Evolutionary conservation across 2,888 invertebrate species (phyloP).

Genomic region (Laothoe populi): DNA sequence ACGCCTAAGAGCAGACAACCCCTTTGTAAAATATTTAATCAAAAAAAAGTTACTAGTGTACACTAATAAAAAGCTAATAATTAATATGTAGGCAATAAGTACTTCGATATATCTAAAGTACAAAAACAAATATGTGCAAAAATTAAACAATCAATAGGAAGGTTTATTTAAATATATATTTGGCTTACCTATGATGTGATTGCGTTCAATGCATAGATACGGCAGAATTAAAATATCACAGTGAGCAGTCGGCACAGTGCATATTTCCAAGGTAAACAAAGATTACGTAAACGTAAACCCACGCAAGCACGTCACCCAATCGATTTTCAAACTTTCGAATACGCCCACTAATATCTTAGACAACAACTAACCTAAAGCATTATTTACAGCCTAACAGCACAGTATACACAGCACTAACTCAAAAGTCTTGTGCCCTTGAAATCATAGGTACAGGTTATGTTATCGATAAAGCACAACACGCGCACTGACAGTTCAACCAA

Average conservation of each 20-base stretch:
- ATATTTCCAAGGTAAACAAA: slow-evolving; percentile 84
- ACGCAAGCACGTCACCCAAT: slow-evolving; percentile 83
- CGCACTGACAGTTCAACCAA: slow-evolving; percentile 80
- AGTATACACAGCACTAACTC: slow-evolving; percentile 69
- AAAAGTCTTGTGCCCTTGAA: slow-evolving; percentile 77
- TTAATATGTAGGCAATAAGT: not conserved
- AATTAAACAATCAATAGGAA: not conserved
- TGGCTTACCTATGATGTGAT: slow-evolving; percentile 50
- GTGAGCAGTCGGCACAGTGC: slow-evolving; percentile 69
- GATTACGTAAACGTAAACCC: slow-evolving; percentile 84
- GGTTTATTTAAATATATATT: not conserved
- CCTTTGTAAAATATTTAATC: too few species aligned
- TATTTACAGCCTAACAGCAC: slow-evolving; percentile 63
- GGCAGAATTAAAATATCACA: slow-evolving; percentile 51
- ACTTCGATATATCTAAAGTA: not conserved
- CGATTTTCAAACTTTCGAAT: slow-evolving; percentile 84
- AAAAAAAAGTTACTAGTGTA: too few species aligned
- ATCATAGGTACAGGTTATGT: slow-evolving; percentile 79
- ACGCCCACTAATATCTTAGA: slow-evolving; percentile 77
- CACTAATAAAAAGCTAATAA: too few species aligned
- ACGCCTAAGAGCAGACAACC: too few species aligned
- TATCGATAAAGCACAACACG: slow-evolving; percentile 84
- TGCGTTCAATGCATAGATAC: slow-evolving; percentile 38
- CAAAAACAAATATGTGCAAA: not conserved
- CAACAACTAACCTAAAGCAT: slow-evolving; percentile 61